Evolutionary conservation across 1,140 invertebrate genomes (phyloP), one percentile per base, ranked within the genome.

Genomic region (Drosophila ercepeae): DNA sequence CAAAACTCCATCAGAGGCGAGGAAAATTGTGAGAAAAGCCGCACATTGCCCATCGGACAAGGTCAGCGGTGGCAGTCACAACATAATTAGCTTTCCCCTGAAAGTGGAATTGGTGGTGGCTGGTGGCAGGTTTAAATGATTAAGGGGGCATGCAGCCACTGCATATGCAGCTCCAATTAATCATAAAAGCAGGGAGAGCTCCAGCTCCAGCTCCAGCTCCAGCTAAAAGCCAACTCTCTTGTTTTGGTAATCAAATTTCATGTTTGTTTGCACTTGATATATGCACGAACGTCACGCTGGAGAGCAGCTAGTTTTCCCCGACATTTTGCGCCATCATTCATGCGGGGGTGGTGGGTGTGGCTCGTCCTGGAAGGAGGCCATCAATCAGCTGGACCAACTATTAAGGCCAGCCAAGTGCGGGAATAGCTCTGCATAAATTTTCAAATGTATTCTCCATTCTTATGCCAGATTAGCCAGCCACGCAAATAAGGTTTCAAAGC

Each of bases 381-480:
- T 84, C 79, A 61, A 84, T 84, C 78, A 78, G 55, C 55, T 67
- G 78, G 55, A 49, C 64, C 51, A 78, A 55, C 75, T 78, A 71
- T 75, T 71, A 75, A 29, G 25, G 36, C 18, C 19, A 51, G 39
- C 16, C 5, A 0, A 8, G 23, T 14, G 7, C 25, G 7, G 41
- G 11, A 25, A 41, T 14, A 19, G 18, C 2, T 60, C 42, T 65
- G 69, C 59, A 58, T 64, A 73, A 64, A 82, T 59, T 60, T 65
- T 6, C 36, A 34, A 29, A 50, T 57, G 42, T 42, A 65, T 63
- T 44, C 3, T n/a, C 3, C 27, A 57, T 57, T 19, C 6, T 36
- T 7, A 36, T 34, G 39, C 14, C 27, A 36, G 59, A 45, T 45
- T 14, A 57, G 39, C 41, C 42, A 9, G 29, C 29, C 29, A 32